A percentile compares a stretch with the other conserved stretches of the same genome.
phyloP scores from a whole-genome alignment of 2,888 invertebrate genomes.

The Archips crataeganus region DNA sequence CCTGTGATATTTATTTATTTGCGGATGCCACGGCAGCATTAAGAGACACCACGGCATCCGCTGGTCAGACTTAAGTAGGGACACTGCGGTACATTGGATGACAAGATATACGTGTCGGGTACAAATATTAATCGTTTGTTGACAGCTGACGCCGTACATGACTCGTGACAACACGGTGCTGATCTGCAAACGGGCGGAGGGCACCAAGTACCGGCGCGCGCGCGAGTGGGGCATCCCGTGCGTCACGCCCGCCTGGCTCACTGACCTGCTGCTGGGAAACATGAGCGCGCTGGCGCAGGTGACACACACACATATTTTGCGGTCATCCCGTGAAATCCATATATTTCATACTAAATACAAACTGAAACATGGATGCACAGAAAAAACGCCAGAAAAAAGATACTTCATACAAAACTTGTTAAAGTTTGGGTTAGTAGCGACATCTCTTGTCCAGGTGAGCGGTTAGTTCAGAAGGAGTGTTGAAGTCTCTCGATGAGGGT shows the following conservation, averaged over 20 bases:
- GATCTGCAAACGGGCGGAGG: conserved; percentile 93
- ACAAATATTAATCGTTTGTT: background rate
- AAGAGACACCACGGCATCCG: too few species aligned
- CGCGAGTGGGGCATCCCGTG: conserved; percentile 96
- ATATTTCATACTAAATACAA: too few species aligned
- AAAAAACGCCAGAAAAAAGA: too few species aligned
- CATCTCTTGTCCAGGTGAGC: too few species aligned
- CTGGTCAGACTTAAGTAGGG: conserved; percentile 88
- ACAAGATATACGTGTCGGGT: background rate
- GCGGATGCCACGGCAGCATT: conserved; percentile 86
- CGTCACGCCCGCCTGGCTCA: conserved; percentile 97
- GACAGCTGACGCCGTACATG: conserved; percentile 90
- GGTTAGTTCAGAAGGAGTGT: too few species aligned
- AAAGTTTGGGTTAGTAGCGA: too few species aligned
- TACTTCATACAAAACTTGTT: too few species aligned
- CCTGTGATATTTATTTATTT: too few species aligned
- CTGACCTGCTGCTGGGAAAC: conserved; percentile 96
- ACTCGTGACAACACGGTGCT: conserved; percentile 92
- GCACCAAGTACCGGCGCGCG: conserved; percentile 95
- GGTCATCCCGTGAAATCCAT: too few species aligned
- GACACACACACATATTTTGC: background rate
- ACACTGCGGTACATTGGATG: conserved; percentile 42
- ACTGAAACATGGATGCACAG: too few species aligned
- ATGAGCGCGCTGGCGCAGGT: conserved; percentile 91
- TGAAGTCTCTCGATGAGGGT: too few species aligned